These are phyloP conservation scores for Valencia hispanica DNA, from an alignment of 2,797 vertebrate genomes.

Conservation along the genomic window DNA sequence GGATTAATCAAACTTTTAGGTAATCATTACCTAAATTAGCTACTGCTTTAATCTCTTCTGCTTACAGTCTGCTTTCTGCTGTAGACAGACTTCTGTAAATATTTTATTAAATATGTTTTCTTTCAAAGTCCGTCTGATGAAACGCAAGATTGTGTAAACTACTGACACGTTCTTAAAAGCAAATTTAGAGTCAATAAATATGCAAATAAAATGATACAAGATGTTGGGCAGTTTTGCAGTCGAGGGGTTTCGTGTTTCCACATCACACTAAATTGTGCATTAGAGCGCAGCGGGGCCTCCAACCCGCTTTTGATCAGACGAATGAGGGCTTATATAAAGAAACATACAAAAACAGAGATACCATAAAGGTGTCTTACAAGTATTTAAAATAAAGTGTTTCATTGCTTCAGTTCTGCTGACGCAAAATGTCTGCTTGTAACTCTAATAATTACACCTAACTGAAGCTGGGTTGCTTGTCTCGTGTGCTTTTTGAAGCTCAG, in stretches of 20 bases:
- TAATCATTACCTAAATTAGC: not conserved
- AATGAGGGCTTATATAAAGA: not conserved
- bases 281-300: not conserved
- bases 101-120: slow-evolving; percentile 23
- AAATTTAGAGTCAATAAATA: slow-evolving; percentile 7
- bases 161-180: slow-evolving; percentile 8
- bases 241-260: slow-evolving; percentile 7
- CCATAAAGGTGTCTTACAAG: not conserved
- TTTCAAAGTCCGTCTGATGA: slow-evolving; percentile 25
- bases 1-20: not conserved
- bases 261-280: not conserved
- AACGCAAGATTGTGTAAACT: slow-evolving; percentile 13
- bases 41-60: slow-evolving; percentile 16
- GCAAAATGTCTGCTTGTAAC: slow-evolving; percentile 26
- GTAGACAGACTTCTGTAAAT: slow-evolving; percentile 27
- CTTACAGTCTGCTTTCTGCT: slow-evolving; percentile 18
- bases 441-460: slow-evolving; percentile 34
- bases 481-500: slow-evolving; percentile 34
- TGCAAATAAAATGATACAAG: slow-evolving; percentile 21
- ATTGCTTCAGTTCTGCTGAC: not conserved
- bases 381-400: not conserved
- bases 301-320: slow-evolving; percentile 5
- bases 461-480: slow-evolving; percentile 27
- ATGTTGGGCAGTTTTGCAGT: slow-evolving; percentile 1
- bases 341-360: not conserved